Evolutionary conservation across 2,797 vertebrate species (phyloP), one percentile per base, ranked within the genome.

Genomic region (Hydrocynus forskahlii): DNA sequence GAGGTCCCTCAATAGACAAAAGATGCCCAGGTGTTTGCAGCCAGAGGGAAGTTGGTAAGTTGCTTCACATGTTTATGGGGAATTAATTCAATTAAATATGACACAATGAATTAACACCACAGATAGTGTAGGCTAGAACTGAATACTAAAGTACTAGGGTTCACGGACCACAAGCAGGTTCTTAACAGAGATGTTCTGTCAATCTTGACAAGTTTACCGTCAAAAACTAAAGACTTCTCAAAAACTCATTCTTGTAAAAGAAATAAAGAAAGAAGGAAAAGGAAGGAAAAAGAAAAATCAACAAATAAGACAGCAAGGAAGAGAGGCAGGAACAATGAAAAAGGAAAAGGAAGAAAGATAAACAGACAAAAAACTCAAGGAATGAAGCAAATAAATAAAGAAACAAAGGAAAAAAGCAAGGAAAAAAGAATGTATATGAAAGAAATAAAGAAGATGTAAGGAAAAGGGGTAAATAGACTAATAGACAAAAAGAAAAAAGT

Each of bases 1-100:
- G n/a, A 63, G 55, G 29, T 25, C 29, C 62, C 48, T 60, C 64
- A 14, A 2, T 4, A 62, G 54, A 12, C 25, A 38, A 40, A 54
- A 74, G 50, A 6, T 66, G 52, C 10, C 66, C 50, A 75, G 71
- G 62, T 59, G 79, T 38, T 29, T 60, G 17, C 63, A 68, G 63
- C 21, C 38, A 69, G 7, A n/a, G 25, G 70, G 74, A 40, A 45
- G 59, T 29, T 52, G 54, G 29, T 43, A 40, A 23, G 59, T 29
- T 52, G 54, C 35, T 43, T 23, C 71, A 8, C 62, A 13, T 59
- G 23, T 52, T 29, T 21, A 19, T 50, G 12, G 23, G 40, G 55
- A 81, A 69, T 9, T 54, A 52, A 62, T 1, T 17, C 0, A 45
- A 40, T 43, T 59, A 52, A 60, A 38, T 60, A 21, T 19, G 43